A percentile compares a stretch with the other conserved stretches of the same genome.
Conservation (phyloP, 2,113 vertebrate genomes). For the Noctilio leporinus region DNA sequence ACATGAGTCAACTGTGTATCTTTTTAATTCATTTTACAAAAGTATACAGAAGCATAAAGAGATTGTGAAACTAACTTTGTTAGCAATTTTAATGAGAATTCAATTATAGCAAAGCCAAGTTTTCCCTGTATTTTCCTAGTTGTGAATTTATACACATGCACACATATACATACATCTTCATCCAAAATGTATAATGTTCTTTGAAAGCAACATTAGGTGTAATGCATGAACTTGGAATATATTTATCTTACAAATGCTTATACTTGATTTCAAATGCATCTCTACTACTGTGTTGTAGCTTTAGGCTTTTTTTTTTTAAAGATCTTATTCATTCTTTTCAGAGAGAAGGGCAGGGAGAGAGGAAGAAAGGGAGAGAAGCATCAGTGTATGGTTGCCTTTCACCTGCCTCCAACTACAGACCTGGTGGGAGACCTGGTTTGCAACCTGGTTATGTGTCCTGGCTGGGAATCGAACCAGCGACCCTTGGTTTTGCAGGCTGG, state of each 20-base stretch:
- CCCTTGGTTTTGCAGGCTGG: too few relatives aligned
- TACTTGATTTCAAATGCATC: neutral
- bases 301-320: neutral
- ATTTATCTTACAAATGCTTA: neutral
- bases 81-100: neutral
- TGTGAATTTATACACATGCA: neutral
- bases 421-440: too few relatives aligned
- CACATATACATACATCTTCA: too few relatives aligned
- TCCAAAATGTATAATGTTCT: neutral
- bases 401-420: too few relatives aligned
- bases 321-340: too few relatives aligned
- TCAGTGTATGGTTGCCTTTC: too few relatives aligned
- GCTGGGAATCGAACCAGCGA: too few relatives aligned
- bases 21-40: neutral
- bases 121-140: neutral
- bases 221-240: neutral
- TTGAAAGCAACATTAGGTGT: neutral
- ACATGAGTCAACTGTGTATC: neutral
- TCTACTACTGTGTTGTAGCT: neutral
- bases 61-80: neutral
- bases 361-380: too few relatives aligned
- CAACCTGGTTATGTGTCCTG: too few relatives aligned
- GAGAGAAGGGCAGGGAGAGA: too few relatives aligned
- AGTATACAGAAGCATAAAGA: neutral
- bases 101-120: neutral